Evolutionary conservation across 2,888 invertebrate genomes (phyloP).

Genomic region (Dryobotodes eremita): DNA sequence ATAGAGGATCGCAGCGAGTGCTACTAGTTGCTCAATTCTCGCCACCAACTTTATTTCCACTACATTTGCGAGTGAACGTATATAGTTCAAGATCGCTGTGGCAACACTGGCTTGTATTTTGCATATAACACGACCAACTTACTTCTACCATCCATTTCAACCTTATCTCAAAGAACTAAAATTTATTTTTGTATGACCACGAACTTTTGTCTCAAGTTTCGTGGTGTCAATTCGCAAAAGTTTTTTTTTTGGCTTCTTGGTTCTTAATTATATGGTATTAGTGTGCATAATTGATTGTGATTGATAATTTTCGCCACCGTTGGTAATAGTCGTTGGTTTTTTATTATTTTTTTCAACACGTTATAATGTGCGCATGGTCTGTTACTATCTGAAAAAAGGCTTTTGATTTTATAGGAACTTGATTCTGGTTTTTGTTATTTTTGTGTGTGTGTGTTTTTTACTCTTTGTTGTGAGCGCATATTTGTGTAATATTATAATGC

Average conservation of each 20-base stretch:
- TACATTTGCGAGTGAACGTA: conserved; percentile 71
- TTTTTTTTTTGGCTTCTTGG: conserved; percentile 59
- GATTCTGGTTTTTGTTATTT: conserved; percentile 9
- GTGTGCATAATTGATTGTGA: conserved; percentile 69
- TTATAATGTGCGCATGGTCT: conserved; percentile 35
- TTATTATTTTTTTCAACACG: conserved; percentile 50
- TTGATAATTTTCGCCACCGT: conserved; percentile 69
- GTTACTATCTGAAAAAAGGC: conserved; percentile 57
- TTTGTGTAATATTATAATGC: neutral
- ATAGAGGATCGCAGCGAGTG: conserved; percentile 58
- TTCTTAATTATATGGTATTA: conserved; percentile 68
- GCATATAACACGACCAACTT: conserved; percentile 65
- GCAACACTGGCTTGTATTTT: conserved; percentile 68
- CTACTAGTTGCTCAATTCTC: conserved; percentile 68
- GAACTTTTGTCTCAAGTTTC: conserved; percentile 28
- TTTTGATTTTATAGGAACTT: conserved; percentile 20
- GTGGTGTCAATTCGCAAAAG: conserved; percentile 63
- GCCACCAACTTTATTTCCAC: conserved; percentile 67
- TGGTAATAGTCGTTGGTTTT: conserved; percentile 60
- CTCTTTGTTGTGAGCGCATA: neutral
- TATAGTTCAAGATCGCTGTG: conserved; percentile 71
- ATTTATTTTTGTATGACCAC: conserved; percentile 41
- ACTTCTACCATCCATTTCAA: conserved; percentile 37
- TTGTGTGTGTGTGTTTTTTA: neutral
- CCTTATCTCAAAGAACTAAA: conserved; percentile 50